Conservation (phyloP, 2,888 invertebrate species). For the Apocheima hispidaria region DNA sequence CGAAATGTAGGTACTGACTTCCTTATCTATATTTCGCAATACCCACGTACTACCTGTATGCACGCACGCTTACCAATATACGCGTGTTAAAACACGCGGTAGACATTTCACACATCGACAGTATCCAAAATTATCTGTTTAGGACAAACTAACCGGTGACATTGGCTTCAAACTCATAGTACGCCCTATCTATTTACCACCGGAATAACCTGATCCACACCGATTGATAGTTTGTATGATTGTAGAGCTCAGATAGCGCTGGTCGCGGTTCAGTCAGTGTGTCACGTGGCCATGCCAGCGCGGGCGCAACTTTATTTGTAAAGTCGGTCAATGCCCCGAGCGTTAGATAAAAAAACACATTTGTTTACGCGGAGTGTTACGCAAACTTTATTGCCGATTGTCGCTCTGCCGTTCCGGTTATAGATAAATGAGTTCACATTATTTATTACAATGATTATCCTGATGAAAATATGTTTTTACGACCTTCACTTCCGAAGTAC, state of each 20-base stretch:
- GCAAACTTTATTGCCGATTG: conserved; percentile 69
- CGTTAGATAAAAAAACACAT: conserved; percentile 82
- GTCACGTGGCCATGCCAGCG: conserved; percentile 79
- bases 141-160: conserved; percentile 67
- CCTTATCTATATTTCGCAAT: conserved; percentile 24
- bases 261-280: conserved; percentile 64
- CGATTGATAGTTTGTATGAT: not conserved
- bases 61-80: conserved; percentile 16
- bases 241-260: conserved; percentile 49
- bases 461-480: not conserved
- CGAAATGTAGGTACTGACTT: not conserved
- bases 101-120: conserved; percentile 44
- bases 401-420: conserved; percentile 57
- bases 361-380: conserved; percentile 81
- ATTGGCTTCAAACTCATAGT: conserved; percentile 79
- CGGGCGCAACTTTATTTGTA: conserved; percentile 82
- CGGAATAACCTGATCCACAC: conserved; percentile 48
- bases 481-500: not conserved
- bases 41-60: conserved; percentile 22
- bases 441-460: conserved; percentile 39
- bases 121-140: conserved; percentile 65
- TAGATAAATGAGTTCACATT: conserved; percentile 50
- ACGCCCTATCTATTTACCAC: conserved; percentile 60
- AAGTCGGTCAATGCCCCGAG: conserved; percentile 85
- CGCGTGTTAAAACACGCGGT: conserved; percentile 30